phyloP scores from a whole-genome alignment of 2,797 vertebrate genomes.

The Micromesistius poutassou region DNA sequence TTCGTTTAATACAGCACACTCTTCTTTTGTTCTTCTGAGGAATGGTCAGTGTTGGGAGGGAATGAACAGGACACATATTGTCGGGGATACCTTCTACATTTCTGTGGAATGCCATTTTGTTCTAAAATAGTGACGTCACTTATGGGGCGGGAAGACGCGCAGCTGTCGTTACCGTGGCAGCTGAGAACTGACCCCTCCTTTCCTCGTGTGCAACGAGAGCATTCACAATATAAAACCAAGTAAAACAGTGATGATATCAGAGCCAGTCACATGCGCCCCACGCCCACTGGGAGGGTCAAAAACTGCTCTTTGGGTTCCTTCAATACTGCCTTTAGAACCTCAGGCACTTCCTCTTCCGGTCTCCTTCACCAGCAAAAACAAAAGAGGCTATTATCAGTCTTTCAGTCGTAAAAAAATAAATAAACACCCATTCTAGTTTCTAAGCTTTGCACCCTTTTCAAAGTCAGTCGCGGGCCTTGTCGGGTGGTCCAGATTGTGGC shows the following conservation, averaged over 20 bases:
- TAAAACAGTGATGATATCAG: background rate
- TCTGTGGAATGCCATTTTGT: background rate
- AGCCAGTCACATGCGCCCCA: background rate
- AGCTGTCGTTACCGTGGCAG: conserved; percentile 18
- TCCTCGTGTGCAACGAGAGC: conserved; percentile 65
- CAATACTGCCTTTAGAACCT: conserved; percentile 44
- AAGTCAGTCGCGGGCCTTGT: conserved; percentile 25
- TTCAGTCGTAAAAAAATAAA: conserved; percentile 14
- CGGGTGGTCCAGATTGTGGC: conserved; percentile 35
- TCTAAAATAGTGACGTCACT: conserved; percentile 26
- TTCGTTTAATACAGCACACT: conserved; percentile 7
- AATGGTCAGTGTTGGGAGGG: background rate
- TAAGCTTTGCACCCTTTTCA: conserved; percentile 59
- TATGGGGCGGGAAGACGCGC: conserved; percentile 24
- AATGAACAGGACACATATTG: background rate
- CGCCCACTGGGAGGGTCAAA: background rate
- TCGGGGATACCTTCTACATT: background rate
- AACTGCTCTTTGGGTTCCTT: conserved; percentile 17
- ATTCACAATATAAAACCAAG: conserved; percentile 31
- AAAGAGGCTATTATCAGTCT: background rate
- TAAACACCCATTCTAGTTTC: conserved; percentile 24
- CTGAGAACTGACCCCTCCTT: conserved; percentile 46
- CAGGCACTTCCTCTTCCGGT: conserved; percentile 72
- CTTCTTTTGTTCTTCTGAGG: background rate
- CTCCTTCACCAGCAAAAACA: conserved; percentile 7